Percentiles rank a stretch among this genome's conserved stretches.
These are phyloP conservation scores for Miltochrista miniata DNA, from an alignment of 2,888 invertebrate genomes.

Conservation along the genomic window DNA sequence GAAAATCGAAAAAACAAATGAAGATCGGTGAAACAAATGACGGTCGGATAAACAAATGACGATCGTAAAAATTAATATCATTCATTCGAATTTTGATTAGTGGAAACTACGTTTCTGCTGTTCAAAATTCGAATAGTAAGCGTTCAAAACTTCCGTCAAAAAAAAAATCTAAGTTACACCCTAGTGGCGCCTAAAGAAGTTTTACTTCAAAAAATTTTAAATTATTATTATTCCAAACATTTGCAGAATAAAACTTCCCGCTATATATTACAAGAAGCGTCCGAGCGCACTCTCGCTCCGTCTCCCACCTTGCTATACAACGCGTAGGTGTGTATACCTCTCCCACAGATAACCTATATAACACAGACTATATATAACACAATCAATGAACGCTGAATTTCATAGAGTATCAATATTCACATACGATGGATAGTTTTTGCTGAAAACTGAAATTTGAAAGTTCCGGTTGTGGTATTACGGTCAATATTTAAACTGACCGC, in stretches of 20 bases:
- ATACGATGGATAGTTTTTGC: conserved; percentile 2
- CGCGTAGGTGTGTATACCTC: conserved; percentile 28
- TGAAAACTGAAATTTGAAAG: neutral
- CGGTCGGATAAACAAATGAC: too few species aligned
- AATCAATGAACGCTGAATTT: conserved; percentile 41
- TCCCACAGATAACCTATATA: conserved; percentile 15
- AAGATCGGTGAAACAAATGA: too few species aligned
- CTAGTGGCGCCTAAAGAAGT: too few species aligned
- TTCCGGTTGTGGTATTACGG: neutral
- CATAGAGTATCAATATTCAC: conserved; percentile 37
- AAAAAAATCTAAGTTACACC: too few species aligned
- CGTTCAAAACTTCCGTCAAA: too few species aligned
- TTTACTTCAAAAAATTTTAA: too few species aligned
- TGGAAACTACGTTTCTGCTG: too few species aligned
- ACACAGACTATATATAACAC: conserved; percentile 32
- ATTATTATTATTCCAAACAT: neutral
- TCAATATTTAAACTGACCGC: too few species aligned
- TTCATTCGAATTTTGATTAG: too few species aligned
- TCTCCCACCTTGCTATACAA: conserved; percentile 33
- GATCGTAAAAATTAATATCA: too few species aligned
- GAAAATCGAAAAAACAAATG: too few species aligned
- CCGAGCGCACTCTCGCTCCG: conserved; percentile 53
- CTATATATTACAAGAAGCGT: conserved; percentile 63
- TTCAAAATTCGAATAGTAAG: too few species aligned
- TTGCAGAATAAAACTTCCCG: conserved; percentile 50